Evolutionary conservation across 2,113 vertebrate genomes (phyloP).

Genomic region (Oreotrochilus melanogaster): DNA sequence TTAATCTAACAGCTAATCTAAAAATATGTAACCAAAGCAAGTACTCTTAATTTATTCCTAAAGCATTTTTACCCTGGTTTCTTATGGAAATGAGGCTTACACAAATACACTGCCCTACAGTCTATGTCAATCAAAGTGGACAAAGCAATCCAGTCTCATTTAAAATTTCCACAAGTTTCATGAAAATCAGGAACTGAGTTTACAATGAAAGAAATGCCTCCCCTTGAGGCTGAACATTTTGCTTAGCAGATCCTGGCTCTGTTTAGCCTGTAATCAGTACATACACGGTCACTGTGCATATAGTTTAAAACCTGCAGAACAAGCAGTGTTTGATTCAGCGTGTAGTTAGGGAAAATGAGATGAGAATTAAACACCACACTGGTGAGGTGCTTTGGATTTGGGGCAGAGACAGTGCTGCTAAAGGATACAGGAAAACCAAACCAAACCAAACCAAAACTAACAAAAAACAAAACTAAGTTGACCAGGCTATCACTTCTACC

Average conservation of each 20-base stretch:
- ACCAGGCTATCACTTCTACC: neutral
- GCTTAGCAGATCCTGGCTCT: neutral
- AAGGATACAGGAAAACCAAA: neutral
- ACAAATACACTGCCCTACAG: neutral
- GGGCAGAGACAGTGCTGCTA: neutral
- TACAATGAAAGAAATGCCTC: neutral
- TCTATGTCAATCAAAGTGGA: slow-evolving; percentile 11
- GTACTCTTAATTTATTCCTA: slow-evolving; percentile 23
- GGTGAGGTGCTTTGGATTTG: neutral
- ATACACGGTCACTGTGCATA: neutral
- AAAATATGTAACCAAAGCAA: slow-evolving; percentile 1
- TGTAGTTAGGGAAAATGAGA: neutral
- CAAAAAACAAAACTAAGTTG: neutral
- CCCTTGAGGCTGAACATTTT: neutral
- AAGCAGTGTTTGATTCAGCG: neutral
- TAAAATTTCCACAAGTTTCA: slow-evolving; percentile 6
- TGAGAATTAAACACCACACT: neutral
- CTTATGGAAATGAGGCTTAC: slow-evolving; percentile 43
- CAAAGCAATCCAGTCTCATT: slow-evolving; percentile 20
- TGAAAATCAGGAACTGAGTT: neutral
- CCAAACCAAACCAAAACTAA: neutral
- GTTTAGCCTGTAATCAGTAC: neutral
- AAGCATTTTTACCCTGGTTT: neutral
- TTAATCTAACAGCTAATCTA: neutral
- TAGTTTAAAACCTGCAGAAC: neutral